These are phyloP conservation scores for Brotula barbata DNA, from an alignment of 2,797 vertebrate genomes.

Conservation along the genomic window DNA sequence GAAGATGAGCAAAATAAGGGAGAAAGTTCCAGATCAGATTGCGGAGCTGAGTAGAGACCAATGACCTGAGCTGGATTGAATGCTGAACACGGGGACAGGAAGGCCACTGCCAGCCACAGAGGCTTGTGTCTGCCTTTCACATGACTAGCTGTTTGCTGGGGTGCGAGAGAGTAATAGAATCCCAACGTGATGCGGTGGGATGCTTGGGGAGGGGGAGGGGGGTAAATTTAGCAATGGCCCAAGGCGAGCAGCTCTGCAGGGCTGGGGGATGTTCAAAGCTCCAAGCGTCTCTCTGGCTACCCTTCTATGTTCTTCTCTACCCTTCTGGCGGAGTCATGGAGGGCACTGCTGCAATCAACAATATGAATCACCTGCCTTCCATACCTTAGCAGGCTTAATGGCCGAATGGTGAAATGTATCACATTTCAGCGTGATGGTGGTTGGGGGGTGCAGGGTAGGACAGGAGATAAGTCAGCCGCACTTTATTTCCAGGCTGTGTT, in stretches of 20 bases:
- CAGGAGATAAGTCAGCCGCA: conserved; percentile 46
- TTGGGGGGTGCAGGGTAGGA: conserved; percentile 18
- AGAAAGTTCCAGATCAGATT: conserved; percentile 47
- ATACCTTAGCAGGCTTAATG: conserved; percentile 58
- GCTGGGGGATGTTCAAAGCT: conserved; percentile 37
- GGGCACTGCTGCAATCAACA: conserved; percentile 58
- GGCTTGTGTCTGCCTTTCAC: conserved; percentile 66
- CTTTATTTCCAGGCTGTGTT: conserved; percentile 61
- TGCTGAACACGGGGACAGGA: conserved; percentile 57
- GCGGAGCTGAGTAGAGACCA: conserved; percentile 60
- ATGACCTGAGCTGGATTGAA: conserved; percentile 61
- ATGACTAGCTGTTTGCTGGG: conserved; percentile 62
- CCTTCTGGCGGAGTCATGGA: conserved; percentile 54
- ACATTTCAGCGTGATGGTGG: conserved; percentile 58
- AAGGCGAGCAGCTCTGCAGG: conserved; percentile 47
- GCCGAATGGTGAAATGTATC: conserved; percentile 70
- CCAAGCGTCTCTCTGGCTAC: conserved; percentile 45
- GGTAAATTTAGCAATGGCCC: conserved; percentile 77
- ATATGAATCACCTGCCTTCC: conserved; percentile 69
- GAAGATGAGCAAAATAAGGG: conserved; percentile 29
- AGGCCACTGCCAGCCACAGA: conserved; percentile 58
- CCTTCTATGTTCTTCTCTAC: conserved; percentile 36
- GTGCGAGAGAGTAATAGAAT: conserved; percentile 78
- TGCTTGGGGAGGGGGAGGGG: conserved; percentile 58
- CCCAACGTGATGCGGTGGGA: conserved; percentile 74